These are phyloP conservation scores for Elmis aenea DNA, from an alignment of 2,888 invertebrate genomes.

Conservation along the genomic window DNA sequence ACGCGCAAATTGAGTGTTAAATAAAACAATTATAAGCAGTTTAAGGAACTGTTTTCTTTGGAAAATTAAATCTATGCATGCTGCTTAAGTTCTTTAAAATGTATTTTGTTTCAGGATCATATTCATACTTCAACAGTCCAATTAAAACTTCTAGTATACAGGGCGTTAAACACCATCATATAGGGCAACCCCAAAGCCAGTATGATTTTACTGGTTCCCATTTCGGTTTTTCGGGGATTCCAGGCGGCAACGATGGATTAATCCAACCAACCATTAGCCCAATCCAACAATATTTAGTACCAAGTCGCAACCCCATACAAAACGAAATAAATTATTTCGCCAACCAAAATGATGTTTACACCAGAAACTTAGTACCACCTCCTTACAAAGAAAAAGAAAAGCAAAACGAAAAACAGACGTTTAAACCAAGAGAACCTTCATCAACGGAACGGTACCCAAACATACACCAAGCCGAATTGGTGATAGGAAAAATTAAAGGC, in stretches of 20 bases:
- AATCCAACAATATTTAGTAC: slow-evolving; percentile 31
- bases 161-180: slow-evolving; percentile 13
- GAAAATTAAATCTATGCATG: too few species aligned
- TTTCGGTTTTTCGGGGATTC: slow-evolving; percentile 42
- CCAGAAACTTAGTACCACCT: slow-evolving; percentile 48
- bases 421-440: slow-evolving; percentile 25
- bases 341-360: slow-evolving; percentile 42
- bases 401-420: slow-evolving; percentile 2
- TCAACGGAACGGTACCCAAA: slow-evolving; percentile 19
- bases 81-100: too few species aligned
- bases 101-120: slow-evolving; percentile 31
- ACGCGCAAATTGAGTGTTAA: too few species aligned
- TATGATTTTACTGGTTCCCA: slow-evolving; percentile 36
- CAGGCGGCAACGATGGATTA: slow-evolving; percentile 12
- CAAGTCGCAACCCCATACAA: slow-evolving; percentile 28
- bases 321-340: slow-evolving; percentile 31
- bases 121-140: slow-evolving; percentile 28
- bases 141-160: not conserved
- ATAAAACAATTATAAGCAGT: too few species aligned
- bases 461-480: slow-evolving; percentile 19
- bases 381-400: slow-evolving; percentile 49
- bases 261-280: slow-evolving; percentile 40
- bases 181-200: slow-evolving; percentile 44
- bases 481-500: slow-evolving; percentile 12
- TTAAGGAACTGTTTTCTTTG: too few species aligned